Evolutionary conservation across 2,888 invertebrate genomes (phyloP).

Genomic region (Odontothrips loti): DNA sequence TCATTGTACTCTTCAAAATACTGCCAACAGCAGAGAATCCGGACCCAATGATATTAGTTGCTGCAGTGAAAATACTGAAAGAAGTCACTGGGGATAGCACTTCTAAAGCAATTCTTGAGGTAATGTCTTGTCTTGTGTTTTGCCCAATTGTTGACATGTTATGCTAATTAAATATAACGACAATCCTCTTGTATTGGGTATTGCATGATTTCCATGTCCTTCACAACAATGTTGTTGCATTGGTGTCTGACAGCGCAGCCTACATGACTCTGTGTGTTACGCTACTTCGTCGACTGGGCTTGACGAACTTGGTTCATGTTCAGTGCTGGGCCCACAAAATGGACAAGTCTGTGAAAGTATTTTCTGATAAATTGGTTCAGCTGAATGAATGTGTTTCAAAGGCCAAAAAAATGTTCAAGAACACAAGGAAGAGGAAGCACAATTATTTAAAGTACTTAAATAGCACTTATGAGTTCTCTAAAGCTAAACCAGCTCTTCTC

Average conservation of each 20-base stretch:
- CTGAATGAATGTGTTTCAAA: background rate
- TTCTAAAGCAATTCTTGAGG: background rate
- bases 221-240: background rate
- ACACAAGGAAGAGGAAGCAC: background rate
- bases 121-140: background rate
- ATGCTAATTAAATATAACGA: background rate
- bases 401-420: background rate
- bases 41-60: background rate
- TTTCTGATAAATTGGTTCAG: background rate
- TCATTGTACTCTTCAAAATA: background rate
- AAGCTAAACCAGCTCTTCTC: background rate
- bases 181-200: background rate
- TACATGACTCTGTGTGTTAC: background rate
- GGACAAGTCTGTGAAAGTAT: background rate
- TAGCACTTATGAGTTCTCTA: background rate
- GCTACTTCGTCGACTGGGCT: no score
- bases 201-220: background rate
- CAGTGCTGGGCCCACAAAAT: background rate
- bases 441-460: background rate
- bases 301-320: no score
- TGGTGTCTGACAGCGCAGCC: background rate
- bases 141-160: background rate
- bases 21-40: background rate
- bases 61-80: background rate
- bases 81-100: background rate